phyloP scores from a whole-genome alignment of 1,140 invertebrate genomes.

The Leptonema lineaticorne region DNA sequence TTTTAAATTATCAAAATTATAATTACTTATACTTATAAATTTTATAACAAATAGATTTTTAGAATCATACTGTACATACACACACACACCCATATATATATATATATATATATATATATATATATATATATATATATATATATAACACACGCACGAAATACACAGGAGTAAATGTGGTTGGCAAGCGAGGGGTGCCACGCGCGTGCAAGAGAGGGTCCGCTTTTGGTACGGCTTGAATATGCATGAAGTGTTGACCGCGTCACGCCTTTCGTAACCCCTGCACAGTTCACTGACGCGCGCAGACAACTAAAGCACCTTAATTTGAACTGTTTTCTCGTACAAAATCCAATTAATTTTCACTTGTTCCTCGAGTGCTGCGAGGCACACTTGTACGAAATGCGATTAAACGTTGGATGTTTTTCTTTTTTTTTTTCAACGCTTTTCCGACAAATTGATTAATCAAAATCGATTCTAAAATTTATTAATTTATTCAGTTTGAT shows the following conservation, averaged over 20 bases:
- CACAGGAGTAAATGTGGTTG: no score
- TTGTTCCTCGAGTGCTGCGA: background rate
- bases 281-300: background rate
- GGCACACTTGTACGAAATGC: background rate
- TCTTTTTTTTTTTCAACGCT: no score
- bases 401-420: background rate
- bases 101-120: background rate
- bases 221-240: slow-evolving; percentile 32
- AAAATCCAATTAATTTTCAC: slow-evolving; percentile 10
- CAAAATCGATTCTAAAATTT: no score
- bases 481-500: no score
- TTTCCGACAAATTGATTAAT: no score
- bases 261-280: slow-evolving; percentile 14
- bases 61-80: no score
- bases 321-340: slow-evolving; percentile 9
- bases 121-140: background rate
- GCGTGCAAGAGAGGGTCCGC: background rate
- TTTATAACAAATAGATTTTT: no score
- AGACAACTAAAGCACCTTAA: slow-evolving; percentile 22
- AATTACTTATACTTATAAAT: no score
- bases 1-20: no score
- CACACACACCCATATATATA: background rate
- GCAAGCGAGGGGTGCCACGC: background rate
- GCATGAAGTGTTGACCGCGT: slow-evolving; percentile 38
- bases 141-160: background rate